A percentile compares a stretch with the other conserved stretches of the same genome.
phyloP scores from a whole-genome alignment of 2,888 invertebrate species.

The Callosobruchus maculatus region DNA sequence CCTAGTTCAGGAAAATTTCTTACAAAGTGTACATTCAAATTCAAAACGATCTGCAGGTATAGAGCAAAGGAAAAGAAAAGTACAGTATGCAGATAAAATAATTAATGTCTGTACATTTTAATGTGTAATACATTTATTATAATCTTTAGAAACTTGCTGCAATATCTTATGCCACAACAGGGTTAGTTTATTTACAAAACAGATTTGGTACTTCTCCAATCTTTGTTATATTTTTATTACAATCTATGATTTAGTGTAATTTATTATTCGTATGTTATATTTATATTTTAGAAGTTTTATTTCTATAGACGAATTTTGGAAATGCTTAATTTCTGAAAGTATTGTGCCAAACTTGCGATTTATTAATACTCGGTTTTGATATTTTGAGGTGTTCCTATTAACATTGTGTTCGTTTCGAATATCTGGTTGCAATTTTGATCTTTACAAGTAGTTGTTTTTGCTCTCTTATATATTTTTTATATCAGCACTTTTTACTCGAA shows the following conservation, averaged over 20 bases:
- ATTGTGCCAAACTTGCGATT: background rate
- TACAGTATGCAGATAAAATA: too few relatives aligned
- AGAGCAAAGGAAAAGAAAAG: too few relatives aligned
- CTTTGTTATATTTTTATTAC: background rate
- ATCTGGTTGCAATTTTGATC: conserved; percentile 9
- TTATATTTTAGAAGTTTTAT: background rate
- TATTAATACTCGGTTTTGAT: background rate
- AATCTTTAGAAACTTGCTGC: too few relatives aligned
- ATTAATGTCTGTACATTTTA: too few relatives aligned
- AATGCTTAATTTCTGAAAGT: background rate
- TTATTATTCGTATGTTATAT: background rate
- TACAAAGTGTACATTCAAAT: too few relatives aligned
- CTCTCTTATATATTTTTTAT: background rate
- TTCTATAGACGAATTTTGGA: background rate
- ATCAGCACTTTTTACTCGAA: background rate
- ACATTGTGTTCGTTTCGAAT: background rate
- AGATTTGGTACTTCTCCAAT: background rate
- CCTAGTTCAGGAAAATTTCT: too few relatives aligned
- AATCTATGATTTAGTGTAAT: background rate
- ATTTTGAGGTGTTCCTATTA: too few relatives aligned
- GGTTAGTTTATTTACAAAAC: too few relatives aligned
- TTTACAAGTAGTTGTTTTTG: background rate
- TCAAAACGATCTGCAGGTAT: too few relatives aligned
- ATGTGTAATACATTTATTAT: too few relatives aligned
- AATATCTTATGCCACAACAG: too few relatives aligned